These are phyloP conservation scores for Netelia inedita DNA, from an alignment of 2,888 invertebrate species.

Conservation along the genomic window DNA sequence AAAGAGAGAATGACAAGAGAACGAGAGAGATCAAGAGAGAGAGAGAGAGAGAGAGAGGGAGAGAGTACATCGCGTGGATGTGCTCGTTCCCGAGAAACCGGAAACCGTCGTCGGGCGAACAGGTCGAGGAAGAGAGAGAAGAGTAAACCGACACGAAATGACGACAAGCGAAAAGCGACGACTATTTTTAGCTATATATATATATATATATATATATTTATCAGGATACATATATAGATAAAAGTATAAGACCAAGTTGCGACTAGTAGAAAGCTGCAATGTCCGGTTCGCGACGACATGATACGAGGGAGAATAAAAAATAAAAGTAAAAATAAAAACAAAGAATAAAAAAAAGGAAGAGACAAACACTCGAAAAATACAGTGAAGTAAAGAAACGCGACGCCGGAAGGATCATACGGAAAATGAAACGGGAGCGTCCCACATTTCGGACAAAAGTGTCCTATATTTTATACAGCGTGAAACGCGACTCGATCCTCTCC, in stretches of 20 bases:
- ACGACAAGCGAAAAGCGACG: conserved; percentile 53
- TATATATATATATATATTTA: conserved; percentile 21
- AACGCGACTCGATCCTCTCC: neutral
- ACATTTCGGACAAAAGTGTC: neutral
- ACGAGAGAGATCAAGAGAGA: conserved; percentile 7
- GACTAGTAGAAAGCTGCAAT: conserved; percentile 35
- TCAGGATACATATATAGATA: conserved; percentile 46
- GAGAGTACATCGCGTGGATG: conserved; percentile 1
- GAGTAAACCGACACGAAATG: conserved; percentile 34
- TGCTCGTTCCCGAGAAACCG: conserved; percentile 52
- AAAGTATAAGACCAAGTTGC: neutral
- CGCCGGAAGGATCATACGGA: conserved; percentile 8
- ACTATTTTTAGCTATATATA: conserved; percentile 23
- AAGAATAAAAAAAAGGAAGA: conserved; percentile 43
- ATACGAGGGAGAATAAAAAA: conserved; percentile 53
- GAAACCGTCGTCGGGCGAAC: conserved; percentile 51
- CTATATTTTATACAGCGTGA: conserved; percentile 3
- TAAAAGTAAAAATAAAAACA: conserved; percentile 39
- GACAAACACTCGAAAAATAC: conserved; percentile 8
- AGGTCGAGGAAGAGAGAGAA: conserved; percentile 35
- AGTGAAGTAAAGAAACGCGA: conserved; percentile 23
- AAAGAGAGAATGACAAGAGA: neutral
- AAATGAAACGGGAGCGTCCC: neutral
- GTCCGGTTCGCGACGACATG: conserved; percentile 40
- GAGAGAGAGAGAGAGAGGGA: conserved; percentile 14